A percentile compares a stretch with the other conserved stretches of the same genome.
Conservation (phyloP, 2,888 invertebrate species). For the Iphiclides podalirius region DNA sequence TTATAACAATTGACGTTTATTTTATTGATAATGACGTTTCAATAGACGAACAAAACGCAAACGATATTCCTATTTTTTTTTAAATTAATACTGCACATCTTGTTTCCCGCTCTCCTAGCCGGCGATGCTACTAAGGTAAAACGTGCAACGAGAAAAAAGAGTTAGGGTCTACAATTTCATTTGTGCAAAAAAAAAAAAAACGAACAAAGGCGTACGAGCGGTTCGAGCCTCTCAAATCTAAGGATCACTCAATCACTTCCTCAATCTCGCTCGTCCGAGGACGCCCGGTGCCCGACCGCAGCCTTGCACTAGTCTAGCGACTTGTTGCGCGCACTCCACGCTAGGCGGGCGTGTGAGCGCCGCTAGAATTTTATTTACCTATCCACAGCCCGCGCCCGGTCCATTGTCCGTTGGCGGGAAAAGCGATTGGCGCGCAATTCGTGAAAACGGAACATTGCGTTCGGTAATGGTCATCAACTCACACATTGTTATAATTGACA, state of each 20-base stretch:
- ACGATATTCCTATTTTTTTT: no score
- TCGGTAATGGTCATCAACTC: no score
- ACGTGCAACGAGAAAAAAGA: not conserved
- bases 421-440: slow-evolving; percentile 16
- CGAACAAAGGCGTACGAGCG: slow-evolving; percentile 9
- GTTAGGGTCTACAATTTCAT: slow-evolving; percentile 11
- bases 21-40: no score
- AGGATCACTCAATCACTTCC: slow-evolving; percentile 24
- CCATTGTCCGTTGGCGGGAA: slow-evolving; percentile 13
- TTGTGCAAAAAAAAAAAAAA: not conserved
- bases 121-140: no score
- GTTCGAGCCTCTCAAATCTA: slow-evolving; percentile 20
- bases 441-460: not conserved
- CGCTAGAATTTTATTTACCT: slow-evolving; percentile 25
- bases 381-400: slow-evolving; percentile 5
- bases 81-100: no score
- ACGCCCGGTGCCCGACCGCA: slow-evolving; percentile 19
- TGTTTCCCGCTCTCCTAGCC: no score
- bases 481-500: no score
- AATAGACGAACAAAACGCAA: no score
- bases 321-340: slow-evolving; percentile 21
- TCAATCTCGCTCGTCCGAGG: slow-evolving; percentile 19
- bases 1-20: no score
- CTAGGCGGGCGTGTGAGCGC: slow-evolving; percentile 13
- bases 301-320: slow-evolving; percentile 22